phyloP scores from a whole-genome alignment of 1,140 invertebrate species.

The Dryas iulia region DNA sequence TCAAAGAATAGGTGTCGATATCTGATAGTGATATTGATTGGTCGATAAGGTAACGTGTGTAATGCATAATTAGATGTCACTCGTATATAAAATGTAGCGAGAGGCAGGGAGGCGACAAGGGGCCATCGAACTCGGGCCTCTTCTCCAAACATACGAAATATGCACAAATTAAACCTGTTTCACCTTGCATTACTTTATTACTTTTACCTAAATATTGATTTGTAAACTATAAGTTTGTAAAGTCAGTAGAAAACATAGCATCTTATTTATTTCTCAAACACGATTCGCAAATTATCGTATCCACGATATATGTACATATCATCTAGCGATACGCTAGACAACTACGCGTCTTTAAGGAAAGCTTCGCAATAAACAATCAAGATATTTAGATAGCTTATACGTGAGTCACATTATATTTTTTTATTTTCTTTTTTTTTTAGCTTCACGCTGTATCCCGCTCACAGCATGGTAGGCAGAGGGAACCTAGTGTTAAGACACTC shows the following conservation, averaged over 20 bases:
- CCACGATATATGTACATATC: neutral
- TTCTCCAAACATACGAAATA: conserved; percentile 75
- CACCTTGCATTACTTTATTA: conserved; percentile 68
- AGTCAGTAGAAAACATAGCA: neutral
- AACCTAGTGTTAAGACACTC: too few species aligned
- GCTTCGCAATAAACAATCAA: conserved; percentile 33
- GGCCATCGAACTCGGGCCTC: conserved; percentile 70
- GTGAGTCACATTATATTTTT: too few species aligned
- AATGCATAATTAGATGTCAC: conserved; percentile 50
- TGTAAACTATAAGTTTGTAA: conserved; percentile 10
- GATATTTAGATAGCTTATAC: conserved; percentile 2
- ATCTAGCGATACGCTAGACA: conserved; percentile 5
- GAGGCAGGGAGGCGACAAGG: conserved; percentile 33
- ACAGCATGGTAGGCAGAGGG: too few species aligned
- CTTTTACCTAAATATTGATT: conserved; percentile 58
- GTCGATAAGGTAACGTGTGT: conserved; percentile 33
- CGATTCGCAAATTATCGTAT: conserved; percentile 5
- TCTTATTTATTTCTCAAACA: neutral
- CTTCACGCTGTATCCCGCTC: too few species aligned
- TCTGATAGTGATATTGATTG: conserved; percentile 25
- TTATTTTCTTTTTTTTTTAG: too few species aligned
- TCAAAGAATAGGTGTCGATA: too few species aligned
- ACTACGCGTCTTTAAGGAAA: conserved; percentile 36
- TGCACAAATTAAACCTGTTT: conserved; percentile 78
- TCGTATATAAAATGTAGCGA: conserved; percentile 44